Evolutionary conservation across 2,888 invertebrate species (phyloP), one percentile per base, ranked within the genome.

Genomic region (Catotricha subobsoleta): DNA sequence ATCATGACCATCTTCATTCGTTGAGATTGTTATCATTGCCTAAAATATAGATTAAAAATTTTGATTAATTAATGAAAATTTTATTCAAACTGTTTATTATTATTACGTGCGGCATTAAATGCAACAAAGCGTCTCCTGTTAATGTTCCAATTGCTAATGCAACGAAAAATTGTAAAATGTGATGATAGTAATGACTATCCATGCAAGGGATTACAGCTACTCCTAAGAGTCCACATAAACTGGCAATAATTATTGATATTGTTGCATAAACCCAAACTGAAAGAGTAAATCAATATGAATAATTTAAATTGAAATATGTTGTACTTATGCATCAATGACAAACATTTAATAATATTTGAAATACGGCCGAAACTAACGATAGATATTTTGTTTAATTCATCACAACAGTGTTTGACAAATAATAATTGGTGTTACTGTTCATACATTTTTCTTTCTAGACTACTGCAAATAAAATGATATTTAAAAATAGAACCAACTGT

Each of bases 141-240:
- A 91, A 65, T 0, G 90, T 87, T 0, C 91, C 94, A 25, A 94
- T 83, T 13, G 94, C 94, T 48, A 94, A 66, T 1, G 92, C 90
- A 3, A 94, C 88, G 46, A 94, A 67, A 60, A 90, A 91, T 60
- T 92, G 91, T 40, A 92, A 67, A 25, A 92, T 63, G 49, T 87
- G 81, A 52, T 91, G 82, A 58, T 91, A 94, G 58, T 84, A 86
- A 13, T 72, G 71, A 51, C 80, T 76, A 58, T 82, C 81, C 83
- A 94, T 88, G 30, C 88, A 75, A 1, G 92, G 92, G 53, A 94
- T 87, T 7, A 91, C 82, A 4, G 80, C 81, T 10, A 92, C 82
- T 2, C 90, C 86, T 12, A 88, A 64, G 31, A 94, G 63, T 9
- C 92, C 92, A 51, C 88, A 83, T 4, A 86, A 70, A 54, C 88